These are phyloP conservation scores for Salticus scenicus DNA, from an alignment of 2,888 invertebrate species.

Conservation along the genomic window DNA sequence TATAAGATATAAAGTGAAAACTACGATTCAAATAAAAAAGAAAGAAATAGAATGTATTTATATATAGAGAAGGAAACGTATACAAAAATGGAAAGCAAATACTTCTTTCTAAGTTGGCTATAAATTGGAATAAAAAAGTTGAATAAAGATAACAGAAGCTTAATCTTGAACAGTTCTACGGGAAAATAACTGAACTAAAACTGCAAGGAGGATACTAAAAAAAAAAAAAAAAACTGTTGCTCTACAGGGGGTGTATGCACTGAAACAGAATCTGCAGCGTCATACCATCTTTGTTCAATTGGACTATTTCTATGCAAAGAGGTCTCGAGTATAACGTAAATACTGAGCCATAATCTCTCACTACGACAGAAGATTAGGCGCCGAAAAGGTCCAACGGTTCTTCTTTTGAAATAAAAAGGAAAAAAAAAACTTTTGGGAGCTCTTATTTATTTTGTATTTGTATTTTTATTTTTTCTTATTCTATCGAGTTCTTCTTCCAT, in stretches of 20 bases:
- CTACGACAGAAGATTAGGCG: slow-evolving; percentile 29
- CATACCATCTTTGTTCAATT: slow-evolving; percentile 51
- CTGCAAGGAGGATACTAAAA: background rate
- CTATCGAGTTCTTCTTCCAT: background rate
- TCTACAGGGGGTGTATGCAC: slow-evolving; percentile 41
- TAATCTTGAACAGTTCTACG: background rate
- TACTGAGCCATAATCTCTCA: slow-evolving; percentile 50
- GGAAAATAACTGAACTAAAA: background rate
- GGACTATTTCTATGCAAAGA: slow-evolving; percentile 65
- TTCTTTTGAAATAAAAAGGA: background rate
- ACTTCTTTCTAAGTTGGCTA: too few species aligned
- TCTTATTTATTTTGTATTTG: too few species aligned
- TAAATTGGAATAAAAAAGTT: too few species aligned
- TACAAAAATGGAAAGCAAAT: too few species aligned
- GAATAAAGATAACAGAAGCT: background rate
- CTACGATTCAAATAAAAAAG: too few species aligned
- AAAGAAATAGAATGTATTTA: too few species aligned
- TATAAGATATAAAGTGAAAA: too few species aligned
- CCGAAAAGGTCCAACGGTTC: background rate
- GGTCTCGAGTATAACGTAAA: slow-evolving; percentile 33
- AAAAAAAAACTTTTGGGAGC: too few species aligned
- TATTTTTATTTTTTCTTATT: too few species aligned
- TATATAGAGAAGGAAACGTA: too few species aligned
- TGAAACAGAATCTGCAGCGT: slow-evolving; percentile 43
- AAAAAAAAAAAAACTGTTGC: slow-evolving; percentile 44